A percentile compares a stretch with the other conserved stretches of the same genome.
Conservation (phyloP, 2,797 vertebrate species). For the Hafferia zeledoni region DNA sequence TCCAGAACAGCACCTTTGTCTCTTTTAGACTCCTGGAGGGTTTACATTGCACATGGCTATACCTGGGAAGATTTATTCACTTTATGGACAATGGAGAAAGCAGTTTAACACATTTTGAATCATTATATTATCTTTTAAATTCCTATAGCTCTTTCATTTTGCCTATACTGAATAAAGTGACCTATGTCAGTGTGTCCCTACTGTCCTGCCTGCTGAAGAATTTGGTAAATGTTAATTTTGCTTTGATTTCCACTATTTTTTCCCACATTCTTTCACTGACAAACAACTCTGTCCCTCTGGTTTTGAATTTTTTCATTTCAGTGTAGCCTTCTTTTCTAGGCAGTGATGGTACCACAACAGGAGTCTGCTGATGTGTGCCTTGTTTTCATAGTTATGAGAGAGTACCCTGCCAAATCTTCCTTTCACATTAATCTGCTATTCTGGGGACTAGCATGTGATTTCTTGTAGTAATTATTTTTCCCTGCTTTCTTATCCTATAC, state of each 20-base stretch:
- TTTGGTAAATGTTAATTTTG: background rate
- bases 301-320: background rate
- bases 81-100: background rate
- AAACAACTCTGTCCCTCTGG: background rate
- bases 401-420: background rate
- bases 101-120: background rate
- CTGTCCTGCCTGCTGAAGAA: background rate
- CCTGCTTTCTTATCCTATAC: slow-evolving; percentile 6
- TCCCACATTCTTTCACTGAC: background rate
- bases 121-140: background rate
- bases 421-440: background rate
- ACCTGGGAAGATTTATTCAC: background rate
- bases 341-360: background rate
- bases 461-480: background rate
- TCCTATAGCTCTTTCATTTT: background rate
- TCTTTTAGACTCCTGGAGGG: background rate
- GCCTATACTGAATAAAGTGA: background rate
- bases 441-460: background rate
- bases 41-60: background rate
- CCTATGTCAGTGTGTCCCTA: background rate
- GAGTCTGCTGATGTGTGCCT: background rate
- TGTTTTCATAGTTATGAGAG: background rate
- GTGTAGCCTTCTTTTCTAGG: background rate
- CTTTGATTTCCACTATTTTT: background rate
- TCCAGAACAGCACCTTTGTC: background rate